Evolutionary conservation across 2,113 vertebrate species (phyloP), one percentile per base, ranked within the genome.

Genomic region (Columba livia): DNA sequence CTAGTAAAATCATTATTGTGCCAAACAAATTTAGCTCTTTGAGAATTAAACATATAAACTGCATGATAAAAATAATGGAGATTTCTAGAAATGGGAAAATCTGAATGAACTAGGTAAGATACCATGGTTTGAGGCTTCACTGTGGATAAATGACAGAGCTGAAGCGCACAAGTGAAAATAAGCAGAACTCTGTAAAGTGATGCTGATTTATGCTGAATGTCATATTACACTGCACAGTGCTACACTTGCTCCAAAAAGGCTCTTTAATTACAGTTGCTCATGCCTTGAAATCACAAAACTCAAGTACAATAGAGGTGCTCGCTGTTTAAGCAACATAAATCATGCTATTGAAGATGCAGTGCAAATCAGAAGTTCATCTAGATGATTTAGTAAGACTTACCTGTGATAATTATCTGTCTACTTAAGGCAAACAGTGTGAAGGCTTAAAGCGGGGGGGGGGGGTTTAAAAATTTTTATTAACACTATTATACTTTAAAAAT

Each of bases 121-220:
- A 56, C 28, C 9, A 13, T 42, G 32, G 48, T 71, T 15, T 74
- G 88, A 80, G 53, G 79, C 77, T 91, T 61, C 44, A 6, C n/a
- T 47, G 50, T 57, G 10, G 7, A 57, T 72, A 93, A 96, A 72
- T 86, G 90, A 94, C 90, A 93, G 78, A 72, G 73, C 83, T 92
- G 90, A 90, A 90, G 71, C 1, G 3, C 81, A 47, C 38, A 66
- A 82, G 61, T 75, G 65, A 91, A 96, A 94, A 88, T 88, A 91
- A 94, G 80, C 91, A 91, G 91, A 93, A 85, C 60, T 86, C 69
- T 84, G 77, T 56, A 51, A 97, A 95, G 80, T 89, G 95, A 94
- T 0, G 10, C 85, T 92, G 96, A 94, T 96, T 15, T 94, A 93
- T 91, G 94, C 94, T 78, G 71, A 91, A 83, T 85, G 91, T 88